These are phyloP conservation scores for western clawed frog (Xenopus tropicalis) DNA, from an alignment of 2,113 vertebrate species.

Conservation along the genomic window UCB_Xtro_10.0 CM004443.2:16697001-16697500, in stretches of 20 bases:
- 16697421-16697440: conserved; percentile 83
- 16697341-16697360: conserved; percentile 90
- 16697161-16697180: neutral
- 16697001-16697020: no score
- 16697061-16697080: no score
- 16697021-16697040: no score
- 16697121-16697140: no score
- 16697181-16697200: conserved; percentile 99
- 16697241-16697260: conserved; percentile 88
- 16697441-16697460: conserved; percentile 86
- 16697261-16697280: no score
- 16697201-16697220: conserved; percentile 94
- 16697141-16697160: no score
- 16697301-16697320: no score
- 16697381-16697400: conserved; percentile 89
- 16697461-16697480: conserved; percentile 97
- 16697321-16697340: conserved; percentile 96
- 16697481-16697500: conserved; percentile 45
- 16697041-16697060: no score
- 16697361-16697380: conserved; percentile 82
- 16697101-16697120: no score
- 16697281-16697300: no score
- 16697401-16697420: conserved; percentile 77
- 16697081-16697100: no score
- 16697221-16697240: conserved; percentile 89